These are phyloP conservation scores for Nemapogon koenigi DNA, from an alignment of 2,888 invertebrate species.

Conservation along the genomic window DNA sequence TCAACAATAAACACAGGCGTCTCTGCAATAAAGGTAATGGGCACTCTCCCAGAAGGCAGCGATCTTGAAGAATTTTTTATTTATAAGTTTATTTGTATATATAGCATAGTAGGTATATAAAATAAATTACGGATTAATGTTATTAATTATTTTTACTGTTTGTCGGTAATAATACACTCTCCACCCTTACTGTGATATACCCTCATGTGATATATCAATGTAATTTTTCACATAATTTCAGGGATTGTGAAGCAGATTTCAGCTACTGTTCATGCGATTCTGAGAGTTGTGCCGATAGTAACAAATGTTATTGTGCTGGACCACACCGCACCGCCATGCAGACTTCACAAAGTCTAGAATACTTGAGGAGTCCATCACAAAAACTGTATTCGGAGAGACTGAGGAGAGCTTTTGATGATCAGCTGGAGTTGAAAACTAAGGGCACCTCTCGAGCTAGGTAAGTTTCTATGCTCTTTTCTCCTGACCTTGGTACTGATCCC, in stretches of 20 bases:
- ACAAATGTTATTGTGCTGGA: slow-evolving; percentile 83
- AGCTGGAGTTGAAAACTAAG: slow-evolving; percentile 39
- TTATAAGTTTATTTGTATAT: no score
- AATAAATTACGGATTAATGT: no score
- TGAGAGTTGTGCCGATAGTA: slow-evolving; percentile 85
- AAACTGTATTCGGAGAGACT: slow-evolving; percentile 43
- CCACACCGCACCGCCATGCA: slow-evolving; percentile 30
- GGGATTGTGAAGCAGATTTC: slow-evolving; percentile 45
- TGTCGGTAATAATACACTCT: no score
- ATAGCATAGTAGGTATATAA: no score
- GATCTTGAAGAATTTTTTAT: no score
- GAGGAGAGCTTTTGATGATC: slow-evolving; percentile 43
- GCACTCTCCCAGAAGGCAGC: no score
- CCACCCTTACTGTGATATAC: no score
- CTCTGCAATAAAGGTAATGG: no score
- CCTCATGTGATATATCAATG: no score
- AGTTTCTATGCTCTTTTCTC: slow-evolving; percentile 17
- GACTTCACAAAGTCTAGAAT: slow-evolving; percentile 58
- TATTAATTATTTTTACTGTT: no score
- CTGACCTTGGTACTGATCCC: no score
- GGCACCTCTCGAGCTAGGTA: slow-evolving; percentile 32
- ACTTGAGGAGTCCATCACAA: slow-evolving; percentile 55
- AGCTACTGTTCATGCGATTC: slow-evolving; percentile 82
- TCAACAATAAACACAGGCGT: no score
- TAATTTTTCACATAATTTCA: slow-evolving; percentile 26